Percentiles rank a stretch among this genome's conserved stretches.
These are phyloP conservation scores for Diachasma alloeum DNA, from an alignment of 1,140 invertebrate species.

Conservation along the genomic window DNA sequence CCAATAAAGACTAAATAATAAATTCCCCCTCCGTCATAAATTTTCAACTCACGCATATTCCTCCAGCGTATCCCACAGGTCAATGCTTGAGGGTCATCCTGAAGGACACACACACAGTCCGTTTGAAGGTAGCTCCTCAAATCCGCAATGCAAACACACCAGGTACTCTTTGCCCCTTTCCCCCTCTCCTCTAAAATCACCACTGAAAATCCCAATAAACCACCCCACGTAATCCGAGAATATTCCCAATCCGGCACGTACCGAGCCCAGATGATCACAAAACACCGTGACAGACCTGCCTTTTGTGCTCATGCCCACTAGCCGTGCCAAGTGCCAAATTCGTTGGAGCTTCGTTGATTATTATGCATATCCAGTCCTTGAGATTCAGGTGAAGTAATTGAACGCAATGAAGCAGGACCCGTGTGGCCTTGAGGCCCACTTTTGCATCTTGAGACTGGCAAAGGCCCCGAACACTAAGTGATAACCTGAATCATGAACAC, in stretches of 20 bases:
- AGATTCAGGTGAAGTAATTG: neutral
- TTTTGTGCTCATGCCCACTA: neutral
- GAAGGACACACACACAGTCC: neutral
- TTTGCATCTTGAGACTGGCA: neutral
- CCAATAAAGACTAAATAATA: neutral
- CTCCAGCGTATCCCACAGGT: neutral
- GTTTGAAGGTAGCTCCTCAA: neutral
- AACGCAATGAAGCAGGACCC: neutral
- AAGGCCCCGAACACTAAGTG: neutral
- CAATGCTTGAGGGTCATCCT: neutral
- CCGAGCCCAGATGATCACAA: neutral
- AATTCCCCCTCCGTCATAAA: neutral
- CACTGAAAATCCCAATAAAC: neutral
- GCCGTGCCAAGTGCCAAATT: neutral
- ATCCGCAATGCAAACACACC: neutral
- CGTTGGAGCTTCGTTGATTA: neutral
- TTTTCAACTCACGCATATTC: conserved; percentile 4
- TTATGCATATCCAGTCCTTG: neutral
- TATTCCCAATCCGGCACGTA: neutral
- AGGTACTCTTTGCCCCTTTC: neutral
- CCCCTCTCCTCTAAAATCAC: neutral
- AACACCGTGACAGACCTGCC: neutral
- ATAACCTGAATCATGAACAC: too few species aligned
- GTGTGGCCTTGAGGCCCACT: neutral
- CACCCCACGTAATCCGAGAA: neutral